Evolutionary conservation across 2,797 vertebrate genomes (phyloP).

Genomic region (Todus mexicanus): DNA sequence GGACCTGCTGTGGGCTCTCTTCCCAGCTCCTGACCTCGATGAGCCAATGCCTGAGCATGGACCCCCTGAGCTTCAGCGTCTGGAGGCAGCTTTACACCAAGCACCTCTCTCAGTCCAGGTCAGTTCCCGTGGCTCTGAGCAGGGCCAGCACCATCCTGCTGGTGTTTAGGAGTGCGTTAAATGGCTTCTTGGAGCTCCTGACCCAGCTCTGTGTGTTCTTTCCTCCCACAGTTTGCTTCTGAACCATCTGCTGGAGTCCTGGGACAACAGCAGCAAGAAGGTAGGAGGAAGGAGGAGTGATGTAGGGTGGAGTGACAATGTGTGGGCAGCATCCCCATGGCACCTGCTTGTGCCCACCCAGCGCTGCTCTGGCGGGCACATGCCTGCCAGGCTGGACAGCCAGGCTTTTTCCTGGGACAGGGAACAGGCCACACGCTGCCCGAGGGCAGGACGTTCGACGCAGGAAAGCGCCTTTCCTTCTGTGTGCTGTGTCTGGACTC

Average conservation of each 20-base stretch:
- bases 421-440: background rate
- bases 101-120: conserved; percentile 93
- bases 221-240: conserved; percentile 82
- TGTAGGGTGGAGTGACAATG: too few relatives aligned
- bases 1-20: background rate
- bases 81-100: conserved; percentile 96
- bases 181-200: background rate
- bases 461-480: background rate
- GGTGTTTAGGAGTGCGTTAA: fast-evolving
- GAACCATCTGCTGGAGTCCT: conserved; percentile 83
- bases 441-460: background rate
- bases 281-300: conserved; percentile 43
- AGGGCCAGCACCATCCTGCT: background rate
- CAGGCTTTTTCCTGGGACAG: background rate
- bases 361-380: too few relatives aligned
- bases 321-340: fast-evolving
- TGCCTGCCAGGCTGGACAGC: background rate
- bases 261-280: conserved; percentile 85
- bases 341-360: fast-evolving
- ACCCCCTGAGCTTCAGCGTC: conserved; percentile 86
- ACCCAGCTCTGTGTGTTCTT: background rate
- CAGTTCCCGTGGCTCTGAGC: background rate
- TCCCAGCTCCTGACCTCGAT: conserved; percentile 87
- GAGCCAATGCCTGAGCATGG: conserved; percentile 87
- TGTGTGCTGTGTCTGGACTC: background rate